Conservation (phyloP, 64 coral and sea anemone genomes). For the Stichodactyla mertensii region DNA sequence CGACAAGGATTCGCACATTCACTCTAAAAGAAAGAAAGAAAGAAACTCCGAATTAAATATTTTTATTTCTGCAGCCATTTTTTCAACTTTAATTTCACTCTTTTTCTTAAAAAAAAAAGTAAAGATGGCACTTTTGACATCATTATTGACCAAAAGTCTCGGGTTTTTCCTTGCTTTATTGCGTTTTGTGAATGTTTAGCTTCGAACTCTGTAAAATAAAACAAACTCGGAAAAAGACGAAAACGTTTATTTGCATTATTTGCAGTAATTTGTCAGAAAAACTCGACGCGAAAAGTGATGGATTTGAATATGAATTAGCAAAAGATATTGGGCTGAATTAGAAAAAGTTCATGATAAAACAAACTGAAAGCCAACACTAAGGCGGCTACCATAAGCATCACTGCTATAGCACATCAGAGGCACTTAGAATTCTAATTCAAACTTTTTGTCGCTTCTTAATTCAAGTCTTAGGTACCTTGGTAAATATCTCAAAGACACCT, state of each 20-base stretch:
- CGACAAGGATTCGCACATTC: too few species aligned
- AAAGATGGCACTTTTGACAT: neutral
- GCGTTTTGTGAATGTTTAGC: neutral
- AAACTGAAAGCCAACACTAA: neutral
- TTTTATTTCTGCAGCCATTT: neutral
- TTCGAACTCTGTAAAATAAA: neutral
- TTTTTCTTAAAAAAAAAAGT: neutral
- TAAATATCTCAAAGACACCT: neutral
- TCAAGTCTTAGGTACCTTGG: neutral
- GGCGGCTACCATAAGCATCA: neutral
- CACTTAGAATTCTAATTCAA: neutral
- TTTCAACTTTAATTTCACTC: neutral
- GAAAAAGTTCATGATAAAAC: neutral
- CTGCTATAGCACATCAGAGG: neutral
- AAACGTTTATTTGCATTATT: neutral
- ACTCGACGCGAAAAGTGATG: neutral
- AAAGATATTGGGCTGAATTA: neutral
- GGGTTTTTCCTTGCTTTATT: neutral
- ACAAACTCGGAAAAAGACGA: neutral
- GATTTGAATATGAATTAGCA: neutral
- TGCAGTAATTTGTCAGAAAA: neutral
- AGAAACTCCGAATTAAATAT: too few species aligned
- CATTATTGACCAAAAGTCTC: neutral
- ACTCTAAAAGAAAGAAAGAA: too few species aligned
- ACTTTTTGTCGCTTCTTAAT: neutral